These are phyloP conservation scores for Amblyteles armatorius DNA, from an alignment of 2,888 invertebrate genomes.

Conservation along the genomic window DNA sequence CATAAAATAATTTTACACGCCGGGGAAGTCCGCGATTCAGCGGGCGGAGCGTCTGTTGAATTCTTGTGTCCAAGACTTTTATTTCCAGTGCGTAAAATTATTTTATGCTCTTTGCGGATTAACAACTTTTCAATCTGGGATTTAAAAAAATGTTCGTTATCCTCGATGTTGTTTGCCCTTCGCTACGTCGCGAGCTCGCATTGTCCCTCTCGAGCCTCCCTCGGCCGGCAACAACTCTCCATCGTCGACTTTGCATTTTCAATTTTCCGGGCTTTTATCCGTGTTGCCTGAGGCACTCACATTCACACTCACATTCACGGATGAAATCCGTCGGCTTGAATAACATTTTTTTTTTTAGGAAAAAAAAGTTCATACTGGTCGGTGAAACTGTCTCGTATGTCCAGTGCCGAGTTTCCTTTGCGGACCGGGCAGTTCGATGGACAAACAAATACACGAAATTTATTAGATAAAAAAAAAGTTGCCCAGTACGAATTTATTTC, in stretches of 20 bases:
- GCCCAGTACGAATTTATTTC: too few relatives aligned
- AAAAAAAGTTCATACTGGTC: too few relatives aligned
- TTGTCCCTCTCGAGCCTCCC: slow-evolving; percentile 28
- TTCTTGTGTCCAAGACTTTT: too few relatives aligned
- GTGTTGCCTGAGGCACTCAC: not conserved
- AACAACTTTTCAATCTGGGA: too few relatives aligned
- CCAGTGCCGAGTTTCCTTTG: too few relatives aligned
- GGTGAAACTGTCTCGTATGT: too few relatives aligned
- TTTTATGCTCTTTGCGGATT: too few relatives aligned
- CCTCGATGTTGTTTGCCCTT: not conserved
- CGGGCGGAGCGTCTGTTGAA: too few relatives aligned
- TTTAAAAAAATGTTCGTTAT: not conserved
- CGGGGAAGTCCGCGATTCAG: too few relatives aligned
- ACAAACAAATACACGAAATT: not conserved
- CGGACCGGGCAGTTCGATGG: not conserved
- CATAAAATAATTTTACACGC: too few relatives aligned
- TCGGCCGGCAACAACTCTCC: slow-evolving; percentile 63
- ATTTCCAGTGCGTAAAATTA: too few relatives aligned
- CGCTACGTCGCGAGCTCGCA: not conserved
- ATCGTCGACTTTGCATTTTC: slow-evolving; percentile 75
- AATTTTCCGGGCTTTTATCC: slow-evolving; percentile 74
- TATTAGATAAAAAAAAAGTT: too few relatives aligned
- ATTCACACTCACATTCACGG: not conserved
- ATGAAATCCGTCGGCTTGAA: not conserved
- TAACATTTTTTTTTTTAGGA: not conserved